Percentiles rank a stretch among this genome's conserved stretches.
Evolutionary conservation across 2,113 vertebrate species (phyloP).

Genomic region (Pogona vitticeps): DNA sequence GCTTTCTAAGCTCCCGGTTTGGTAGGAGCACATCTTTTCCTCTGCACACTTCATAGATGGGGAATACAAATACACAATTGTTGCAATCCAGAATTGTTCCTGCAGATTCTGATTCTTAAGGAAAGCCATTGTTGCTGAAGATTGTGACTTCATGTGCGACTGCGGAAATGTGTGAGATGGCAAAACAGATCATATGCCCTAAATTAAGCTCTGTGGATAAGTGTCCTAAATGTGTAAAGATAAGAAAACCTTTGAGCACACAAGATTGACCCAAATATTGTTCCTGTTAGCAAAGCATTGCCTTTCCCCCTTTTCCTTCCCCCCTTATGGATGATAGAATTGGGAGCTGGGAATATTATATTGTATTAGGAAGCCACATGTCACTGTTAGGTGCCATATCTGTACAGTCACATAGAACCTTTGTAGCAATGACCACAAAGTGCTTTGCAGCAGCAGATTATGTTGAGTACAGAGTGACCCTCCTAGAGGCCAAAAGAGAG

Average conservation of each 20-base stretch:
- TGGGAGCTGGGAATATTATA: background rate
- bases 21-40: background rate
- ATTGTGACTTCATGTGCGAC: too few relatives aligned
- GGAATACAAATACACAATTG: background rate
- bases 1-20: background rate
- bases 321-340: background rate
- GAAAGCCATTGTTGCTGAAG: background rate
- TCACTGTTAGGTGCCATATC: constrained; percentile 11
- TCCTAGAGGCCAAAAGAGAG: constrained; percentile 53
- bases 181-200: background rate
- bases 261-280: constrained; percentile 7
- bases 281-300: background rate
- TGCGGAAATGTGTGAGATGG: background rate
- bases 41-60: background rate
- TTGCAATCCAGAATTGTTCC: background rate
- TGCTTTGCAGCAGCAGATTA: constrained; percentile 47
- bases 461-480: constrained; percentile 64
- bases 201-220: background rate
- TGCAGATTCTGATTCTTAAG: background rate
- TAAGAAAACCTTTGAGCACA: background rate
- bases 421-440: constrained; percentile 69
- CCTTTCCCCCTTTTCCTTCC: background rate
- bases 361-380: background rate
- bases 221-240: background rate
- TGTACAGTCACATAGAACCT: constrained; percentile 21